A percentile compares a stretch with the other conserved stretches of the same genome.
phyloP scores from a whole-genome alignment of 2,888 invertebrate genomes.

The Bembecia ichneumoniformis region DNA sequence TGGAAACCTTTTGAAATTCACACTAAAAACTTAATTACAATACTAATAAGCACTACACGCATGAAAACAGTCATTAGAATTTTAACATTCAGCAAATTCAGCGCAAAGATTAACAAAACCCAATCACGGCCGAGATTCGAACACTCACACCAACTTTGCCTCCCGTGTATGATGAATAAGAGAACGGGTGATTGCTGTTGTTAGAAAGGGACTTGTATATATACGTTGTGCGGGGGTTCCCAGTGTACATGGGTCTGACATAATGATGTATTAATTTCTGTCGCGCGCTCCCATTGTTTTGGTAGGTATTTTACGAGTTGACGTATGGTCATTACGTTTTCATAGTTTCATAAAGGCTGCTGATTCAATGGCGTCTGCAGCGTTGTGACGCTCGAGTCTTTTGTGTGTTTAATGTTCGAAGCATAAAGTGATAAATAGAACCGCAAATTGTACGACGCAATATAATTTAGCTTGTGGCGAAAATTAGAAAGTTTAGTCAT shows the following conservation, averaged over 20 bases:
- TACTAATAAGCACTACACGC: slow-evolving; percentile 33
- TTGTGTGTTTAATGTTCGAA: slow-evolving; percentile 60
- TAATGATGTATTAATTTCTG: slow-evolving; percentile 74
- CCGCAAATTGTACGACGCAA: slow-evolving; percentile 11
- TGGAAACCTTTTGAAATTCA: too few species aligned
- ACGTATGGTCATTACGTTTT: slow-evolving; percentile 71
- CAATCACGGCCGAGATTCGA: slow-evolving; percentile 60
- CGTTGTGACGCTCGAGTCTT: slow-evolving; percentile 23
- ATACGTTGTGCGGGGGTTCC: slow-evolving; percentile 28
- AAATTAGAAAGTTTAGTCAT: slow-evolving; percentile 6
- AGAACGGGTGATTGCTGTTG: slow-evolving; percentile 8
- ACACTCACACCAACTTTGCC: slow-evolving; percentile 55
- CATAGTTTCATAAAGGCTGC: slow-evolving; percentile 67
- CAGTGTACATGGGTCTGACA: slow-evolving; percentile 57
- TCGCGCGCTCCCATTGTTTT: slow-evolving; percentile 66
- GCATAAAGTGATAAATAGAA: slow-evolving; percentile 48
- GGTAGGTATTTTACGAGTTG: slow-evolving; percentile 67
- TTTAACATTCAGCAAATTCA: slow-evolving; percentile 52
- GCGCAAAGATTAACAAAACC: slow-evolving; percentile 61
- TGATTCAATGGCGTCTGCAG: slow-evolving; percentile 39
- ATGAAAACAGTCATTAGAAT: slow-evolving; percentile 57
- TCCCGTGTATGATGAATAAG: slow-evolving; percentile 29
- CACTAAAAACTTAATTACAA: slow-evolving; percentile 3
- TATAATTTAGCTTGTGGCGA: slow-evolving; percentile 17
- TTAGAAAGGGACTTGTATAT: slow-evolving; percentile 22